phyloP scores from a whole-genome alignment of 1,140 invertebrate genomes.

The Solenopsis invicta region DNA sequence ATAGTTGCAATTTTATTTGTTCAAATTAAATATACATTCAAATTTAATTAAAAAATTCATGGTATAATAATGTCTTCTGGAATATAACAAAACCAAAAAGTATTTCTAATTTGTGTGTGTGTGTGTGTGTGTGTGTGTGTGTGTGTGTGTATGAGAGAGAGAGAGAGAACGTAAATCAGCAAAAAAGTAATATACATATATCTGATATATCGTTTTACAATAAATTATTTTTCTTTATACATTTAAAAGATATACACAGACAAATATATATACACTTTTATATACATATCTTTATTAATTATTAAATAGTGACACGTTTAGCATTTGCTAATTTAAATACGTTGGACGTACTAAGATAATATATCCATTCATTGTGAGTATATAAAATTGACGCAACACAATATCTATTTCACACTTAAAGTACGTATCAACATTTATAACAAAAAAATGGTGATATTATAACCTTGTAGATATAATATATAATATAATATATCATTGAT shows the following conservation, averaged over 20 bases:
- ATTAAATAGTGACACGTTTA: neutral
- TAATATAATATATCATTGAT: too few species aligned
- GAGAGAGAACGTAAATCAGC: conserved; percentile 25
- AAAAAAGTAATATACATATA: neutral
- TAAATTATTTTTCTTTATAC: neutral
- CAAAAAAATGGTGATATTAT: too few species aligned
- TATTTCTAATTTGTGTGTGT: conserved; percentile 37
- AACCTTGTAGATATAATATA: too few species aligned
- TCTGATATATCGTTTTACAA: neutral
- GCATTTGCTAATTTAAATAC: conserved; percentile 22
- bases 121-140: too few species aligned
- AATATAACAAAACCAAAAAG: neutral
- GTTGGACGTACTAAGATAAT: neutral
- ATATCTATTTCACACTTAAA: too few species aligned
- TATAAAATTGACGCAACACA: too few species aligned
- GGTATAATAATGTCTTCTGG: neutral
- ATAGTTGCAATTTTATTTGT: neutral
- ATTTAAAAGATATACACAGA: neutral
- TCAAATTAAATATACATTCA: neutral
- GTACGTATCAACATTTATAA: too few species aligned
- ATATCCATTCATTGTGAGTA: too few species aligned
- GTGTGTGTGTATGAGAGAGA: too few species aligned
- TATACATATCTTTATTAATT: neutral
- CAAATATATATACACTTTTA: neutral
- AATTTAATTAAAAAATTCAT: too few species aligned